These are phyloP conservation scores for Takifugu ocellatus DNA, from an alignment of 2,797 vertebrate genomes.

Conservation along the genomic window DNA sequence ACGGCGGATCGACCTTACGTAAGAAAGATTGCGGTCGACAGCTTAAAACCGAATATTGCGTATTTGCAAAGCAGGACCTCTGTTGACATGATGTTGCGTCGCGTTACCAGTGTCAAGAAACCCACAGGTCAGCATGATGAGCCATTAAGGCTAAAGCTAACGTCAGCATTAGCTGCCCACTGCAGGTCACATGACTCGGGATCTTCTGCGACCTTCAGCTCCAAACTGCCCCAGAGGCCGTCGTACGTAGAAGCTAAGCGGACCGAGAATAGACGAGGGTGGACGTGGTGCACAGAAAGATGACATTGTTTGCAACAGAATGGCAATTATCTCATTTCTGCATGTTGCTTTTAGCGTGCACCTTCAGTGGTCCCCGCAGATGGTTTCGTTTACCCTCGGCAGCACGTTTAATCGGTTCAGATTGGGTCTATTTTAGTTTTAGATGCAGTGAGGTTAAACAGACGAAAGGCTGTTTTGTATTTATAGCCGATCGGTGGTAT, in stretches of 20 bases:
- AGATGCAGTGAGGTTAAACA: neutral
- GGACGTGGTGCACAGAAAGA: neutral
- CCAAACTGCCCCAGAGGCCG: no score
- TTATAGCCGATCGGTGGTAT: neutral
- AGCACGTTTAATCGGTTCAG: neutral
- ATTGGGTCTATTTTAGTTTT: neutral
- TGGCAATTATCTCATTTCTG: neutral
- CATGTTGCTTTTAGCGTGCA: neutral
- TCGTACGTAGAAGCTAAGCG: neutral
- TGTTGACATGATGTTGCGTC: conserved; percentile 15
- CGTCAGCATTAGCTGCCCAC: no score
- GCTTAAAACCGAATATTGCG: conserved; percentile 17
- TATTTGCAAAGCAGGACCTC: conserved; percentile 18
- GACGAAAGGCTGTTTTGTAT: neutral
- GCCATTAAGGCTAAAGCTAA: no score
- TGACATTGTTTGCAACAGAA: neutral
- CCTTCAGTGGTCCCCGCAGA: neutral
- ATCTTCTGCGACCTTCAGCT: no score
- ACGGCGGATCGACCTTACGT: conserved; percentile 23
- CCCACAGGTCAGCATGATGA: no score
- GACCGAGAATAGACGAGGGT: neutral
- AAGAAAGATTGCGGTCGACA: conserved; percentile 27
- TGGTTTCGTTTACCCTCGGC: neutral
- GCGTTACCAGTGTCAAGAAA: no score
- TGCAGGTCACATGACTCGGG: no score